phyloP scores from a whole-genome alignment of 1,140 invertebrate species.

The Patella vulgata region DNA sequence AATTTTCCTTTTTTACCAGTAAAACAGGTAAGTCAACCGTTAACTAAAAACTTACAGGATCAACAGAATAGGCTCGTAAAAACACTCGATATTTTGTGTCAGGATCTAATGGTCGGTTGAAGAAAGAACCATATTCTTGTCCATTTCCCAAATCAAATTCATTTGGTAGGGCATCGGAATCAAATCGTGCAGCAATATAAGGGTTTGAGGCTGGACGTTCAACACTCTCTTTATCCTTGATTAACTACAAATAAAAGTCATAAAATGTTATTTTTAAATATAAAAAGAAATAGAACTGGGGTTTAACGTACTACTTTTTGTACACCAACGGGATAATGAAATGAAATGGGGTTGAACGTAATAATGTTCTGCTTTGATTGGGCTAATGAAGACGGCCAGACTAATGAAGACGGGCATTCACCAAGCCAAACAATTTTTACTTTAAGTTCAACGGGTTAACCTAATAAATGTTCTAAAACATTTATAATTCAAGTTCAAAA shows the following conservation, averaged over 20 bases:
- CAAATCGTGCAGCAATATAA: conserved; percentile 60
- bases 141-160: conserved; percentile 54
- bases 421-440: no score
- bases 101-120: conserved; percentile 47
- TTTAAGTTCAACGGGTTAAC: no score
- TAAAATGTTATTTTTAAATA: neutral
- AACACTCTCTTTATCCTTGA: conserved; percentile 24
- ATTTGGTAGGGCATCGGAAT: conserved; percentile 46
- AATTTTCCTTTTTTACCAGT: neutral
- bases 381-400: no score
- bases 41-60: conserved; percentile 46
- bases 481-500: no score
- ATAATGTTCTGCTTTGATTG: no score
- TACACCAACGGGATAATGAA: conserved; percentile 9
- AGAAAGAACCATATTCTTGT: conserved; percentile 50
- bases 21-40: no score
- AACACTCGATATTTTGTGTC: conserved; percentile 53
- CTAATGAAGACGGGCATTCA: no score
- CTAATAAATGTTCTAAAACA: no score
- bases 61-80: conserved; percentile 57
- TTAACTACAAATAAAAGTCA: conserved; percentile 38
- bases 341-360: no score
- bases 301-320: conserved; percentile 5
- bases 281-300: no score
- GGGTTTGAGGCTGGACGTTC: conserved; percentile 38